Conservation (phyloP, 2,888 invertebrate genomes). For the Cyaniris semiargus region DNA sequence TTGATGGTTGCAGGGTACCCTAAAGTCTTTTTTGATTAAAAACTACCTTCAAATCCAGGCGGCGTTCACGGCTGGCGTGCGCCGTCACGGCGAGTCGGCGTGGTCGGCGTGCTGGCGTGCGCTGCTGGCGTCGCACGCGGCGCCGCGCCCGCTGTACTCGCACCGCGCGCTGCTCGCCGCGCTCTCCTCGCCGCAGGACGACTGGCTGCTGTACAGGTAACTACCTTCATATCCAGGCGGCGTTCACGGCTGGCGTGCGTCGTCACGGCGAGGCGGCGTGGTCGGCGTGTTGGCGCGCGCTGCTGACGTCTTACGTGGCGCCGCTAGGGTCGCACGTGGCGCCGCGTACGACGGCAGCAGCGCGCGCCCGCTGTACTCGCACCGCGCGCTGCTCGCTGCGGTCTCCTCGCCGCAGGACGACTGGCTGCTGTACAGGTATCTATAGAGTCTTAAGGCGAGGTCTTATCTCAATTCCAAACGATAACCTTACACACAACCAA, state of each 20-base stretch:
- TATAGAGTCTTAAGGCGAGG: too few species aligned
- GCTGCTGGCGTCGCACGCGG: slow-evolving; percentile 84
- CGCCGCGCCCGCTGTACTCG: slow-evolving; percentile 81
- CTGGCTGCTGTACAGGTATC: slow-evolving; percentile 88
- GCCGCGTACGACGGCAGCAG: too few species aligned
- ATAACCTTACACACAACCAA: too few species aligned
- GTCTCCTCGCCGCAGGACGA: slow-evolving; percentile 84
- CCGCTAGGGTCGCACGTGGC: slow-evolving; percentile 63
- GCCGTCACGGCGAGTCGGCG: slow-evolving; percentile 84
- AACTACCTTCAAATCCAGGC: slow-evolving; percentile 50
- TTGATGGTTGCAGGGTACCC: background rate
- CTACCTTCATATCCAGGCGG: slow-evolving; percentile 51
- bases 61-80: slow-evolving; percentile 83
- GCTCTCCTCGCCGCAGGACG: slow-evolving; percentile 84
- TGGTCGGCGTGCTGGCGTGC: slow-evolving; percentile 90
- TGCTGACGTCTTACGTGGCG: slow-evolving; percentile 84
- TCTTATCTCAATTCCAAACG: too few species aligned
- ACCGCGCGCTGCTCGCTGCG: slow-evolving; percentile 83
- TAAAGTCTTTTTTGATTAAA: background rate
- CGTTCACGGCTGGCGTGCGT: slow-evolving; percentile 83
- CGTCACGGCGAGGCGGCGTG: slow-evolving; percentile 86
- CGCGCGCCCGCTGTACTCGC: slow-evolving; percentile 78
- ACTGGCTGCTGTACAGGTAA: slow-evolving; percentile 90
- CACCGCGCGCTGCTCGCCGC: slow-evolving; percentile 83
- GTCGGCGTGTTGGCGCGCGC: slow-evolving; percentile 87